Conservation (phyloP, 2,797 vertebrate species). For the Pygocentrus nattereri region DNA sequence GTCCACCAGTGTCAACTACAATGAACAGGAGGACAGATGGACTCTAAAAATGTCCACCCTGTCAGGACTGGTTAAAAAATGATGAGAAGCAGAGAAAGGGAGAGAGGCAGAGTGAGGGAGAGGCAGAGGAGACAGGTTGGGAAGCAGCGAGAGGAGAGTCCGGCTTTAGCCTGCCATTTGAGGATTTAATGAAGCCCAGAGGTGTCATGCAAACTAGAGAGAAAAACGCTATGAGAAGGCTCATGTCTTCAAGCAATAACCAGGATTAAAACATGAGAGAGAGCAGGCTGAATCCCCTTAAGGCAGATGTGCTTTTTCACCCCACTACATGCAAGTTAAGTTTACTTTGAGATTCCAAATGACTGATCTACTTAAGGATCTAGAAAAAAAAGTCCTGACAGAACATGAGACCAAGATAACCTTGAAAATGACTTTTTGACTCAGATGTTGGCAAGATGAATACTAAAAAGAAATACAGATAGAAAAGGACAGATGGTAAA, state of each 20-base stretch:
- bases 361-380: constrained; percentile 20
- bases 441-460: neutral
- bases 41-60: constrained; percentile 1
- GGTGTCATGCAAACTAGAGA: constrained; percentile 51
- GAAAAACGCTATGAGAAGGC: constrained; percentile 36
- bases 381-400: constrained; percentile 5
- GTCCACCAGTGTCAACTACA: constrained; percentile 10
- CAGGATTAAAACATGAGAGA: constrained; percentile 43
- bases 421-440: neutral
- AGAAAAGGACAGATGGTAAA: neutral
- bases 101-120: constrained; percentile 9
- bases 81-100: neutral
- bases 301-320: constrained; percentile 17
- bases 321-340: constrained; percentile 16
- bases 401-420: constrained; percentile 14
- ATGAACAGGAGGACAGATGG: constrained; percentile 24
- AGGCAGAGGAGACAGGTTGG: neutral
- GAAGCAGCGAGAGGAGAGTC: constrained; percentile 11
- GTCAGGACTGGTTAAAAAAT: constrained; percentile 14
- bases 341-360: constrained; percentile 26
- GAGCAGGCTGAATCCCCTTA: constrained; percentile 43
- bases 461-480: neutral
- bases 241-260: constrained; percentile 38
- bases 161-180: constrained; percentile 34
- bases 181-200: constrained; percentile 53